Conservation (phyloP, 1,140 invertebrate species). For the Papilio polyxenes region DNA sequence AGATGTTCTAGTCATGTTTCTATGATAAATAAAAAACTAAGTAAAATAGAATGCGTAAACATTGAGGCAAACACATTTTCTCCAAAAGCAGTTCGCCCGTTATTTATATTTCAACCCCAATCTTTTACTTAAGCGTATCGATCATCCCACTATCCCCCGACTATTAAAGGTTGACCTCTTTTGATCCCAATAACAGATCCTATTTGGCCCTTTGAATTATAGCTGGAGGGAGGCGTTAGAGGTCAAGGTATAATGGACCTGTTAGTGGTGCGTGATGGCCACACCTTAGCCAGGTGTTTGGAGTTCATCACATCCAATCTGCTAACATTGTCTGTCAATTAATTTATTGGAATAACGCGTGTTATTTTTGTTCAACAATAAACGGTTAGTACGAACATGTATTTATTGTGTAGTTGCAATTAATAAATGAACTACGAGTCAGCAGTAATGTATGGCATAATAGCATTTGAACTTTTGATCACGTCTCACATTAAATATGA, state of each 20-base stretch:
- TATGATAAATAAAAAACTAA: background rate
- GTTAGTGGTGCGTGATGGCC: conserved; percentile 32
- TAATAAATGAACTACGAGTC: background rate
- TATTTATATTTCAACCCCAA: conserved; percentile 39
- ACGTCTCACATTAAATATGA: too few relatives aligned
- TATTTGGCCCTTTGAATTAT: background rate
- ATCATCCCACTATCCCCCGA: conserved; percentile 27
- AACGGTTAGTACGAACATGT: background rate
- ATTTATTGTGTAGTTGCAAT: background rate
- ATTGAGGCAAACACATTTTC: conserved; percentile 26
- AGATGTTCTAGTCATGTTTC: background rate
- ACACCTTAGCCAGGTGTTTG: conserved; percentile 39
- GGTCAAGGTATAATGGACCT: background rate
- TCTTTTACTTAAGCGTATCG: conserved; percentile 37
- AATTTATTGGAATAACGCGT: conserved; percentile 21
- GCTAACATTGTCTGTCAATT: conserved; percentile 36
- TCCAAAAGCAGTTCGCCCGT: conserved; percentile 20
- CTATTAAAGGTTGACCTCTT: conserved; percentile 29
- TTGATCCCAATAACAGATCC: conserved; percentile 25
- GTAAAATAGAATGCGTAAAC: background rate
- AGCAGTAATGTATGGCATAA: background rate
- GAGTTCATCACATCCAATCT: conserved; percentile 37
- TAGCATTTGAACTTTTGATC: too few relatives aligned
- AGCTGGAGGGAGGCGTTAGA: background rate
- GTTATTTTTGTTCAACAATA: conserved; percentile 21